Evolutionary conservation across 2,888 invertebrate genomes (phyloP).

Genomic region (Lordiphosa fenestrarum): DNA sequence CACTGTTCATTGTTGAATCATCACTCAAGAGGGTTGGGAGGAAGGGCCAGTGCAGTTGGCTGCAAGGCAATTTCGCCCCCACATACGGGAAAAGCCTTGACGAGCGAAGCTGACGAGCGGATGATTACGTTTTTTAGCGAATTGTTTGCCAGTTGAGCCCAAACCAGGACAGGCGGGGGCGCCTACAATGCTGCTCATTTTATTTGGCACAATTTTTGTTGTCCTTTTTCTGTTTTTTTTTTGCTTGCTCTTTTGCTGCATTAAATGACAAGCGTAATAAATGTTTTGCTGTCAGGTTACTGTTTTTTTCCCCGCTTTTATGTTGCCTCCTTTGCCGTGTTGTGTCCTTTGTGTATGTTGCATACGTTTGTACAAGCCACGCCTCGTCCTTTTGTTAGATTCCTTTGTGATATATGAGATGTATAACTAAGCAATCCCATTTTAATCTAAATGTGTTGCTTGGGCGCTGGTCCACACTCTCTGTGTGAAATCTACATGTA

Average conservation of each 20-base stretch:
- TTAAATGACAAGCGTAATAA: conserved; percentile 76
- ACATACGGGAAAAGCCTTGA: conserved; percentile 48
- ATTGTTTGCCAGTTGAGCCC: conserved; percentile 23
- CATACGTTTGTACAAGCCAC: conserved; percentile 30
- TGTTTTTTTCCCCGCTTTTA: conserved; percentile 40
- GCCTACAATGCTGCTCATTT: conserved; percentile 42
- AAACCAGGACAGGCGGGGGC: background rate
- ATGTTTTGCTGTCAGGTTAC: conserved; percentile 69
- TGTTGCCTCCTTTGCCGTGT: conserved; percentile 57
- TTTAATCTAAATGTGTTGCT: conserved; percentile 28
- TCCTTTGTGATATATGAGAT: conserved; percentile 46
- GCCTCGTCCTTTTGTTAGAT: conserved; percentile 49
- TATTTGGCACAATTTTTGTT: conserved; percentile 29
- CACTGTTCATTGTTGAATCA: conserved; percentile 72
- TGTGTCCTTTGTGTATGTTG: conserved; percentile 36
- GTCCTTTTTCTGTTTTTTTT: too few relatives aligned
- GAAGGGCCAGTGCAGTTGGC: conserved; percentile 28
- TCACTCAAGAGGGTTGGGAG: conserved; percentile 45
- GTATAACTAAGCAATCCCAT: conserved; percentile 19
- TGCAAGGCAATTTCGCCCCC: conserved; percentile 27
- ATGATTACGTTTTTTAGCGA: conserved; percentile 53
- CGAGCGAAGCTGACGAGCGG: conserved; percentile 66
- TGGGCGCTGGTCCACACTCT: conserved; percentile 12
- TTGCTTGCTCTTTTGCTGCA: conserved; percentile 37
- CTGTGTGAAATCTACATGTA: background rate